Percentiles rank a stretch among this genome's conserved stretches.
phyloP scores from a whole-genome alignment of 1,140 invertebrate genomes.

The Eulimnadia texana region DNA sequence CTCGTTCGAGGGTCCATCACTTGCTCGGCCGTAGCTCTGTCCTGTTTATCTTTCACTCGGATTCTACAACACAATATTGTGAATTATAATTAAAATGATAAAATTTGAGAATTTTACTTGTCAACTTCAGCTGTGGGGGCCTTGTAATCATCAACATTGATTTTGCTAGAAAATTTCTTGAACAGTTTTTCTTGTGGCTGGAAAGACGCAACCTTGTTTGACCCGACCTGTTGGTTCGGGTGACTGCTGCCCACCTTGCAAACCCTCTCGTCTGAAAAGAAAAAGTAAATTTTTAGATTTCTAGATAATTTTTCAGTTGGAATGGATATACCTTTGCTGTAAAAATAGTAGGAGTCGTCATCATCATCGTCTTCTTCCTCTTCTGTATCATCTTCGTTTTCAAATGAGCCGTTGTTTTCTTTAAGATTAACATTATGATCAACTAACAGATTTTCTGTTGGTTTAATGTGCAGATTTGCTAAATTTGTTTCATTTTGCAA shows the following conservation, averaged over 20 bases:
- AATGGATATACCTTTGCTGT: background rate
- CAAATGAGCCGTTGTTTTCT: background rate
- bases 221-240: constrained; percentile 10
- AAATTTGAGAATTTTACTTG: constrained; percentile 24
- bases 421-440: background rate
- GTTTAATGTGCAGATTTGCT: background rate
- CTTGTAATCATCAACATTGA: constrained; percentile 72
- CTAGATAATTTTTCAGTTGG: background rate
- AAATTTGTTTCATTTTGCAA: background rate
- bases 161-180: constrained; percentile 60
- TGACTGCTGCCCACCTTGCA: constrained; percentile 16
- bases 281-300: constrained; percentile 26
- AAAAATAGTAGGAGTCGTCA: constrained; percentile 21
- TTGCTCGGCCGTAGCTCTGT: constrained; percentile 89
- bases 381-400: background rate
- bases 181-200: constrained; percentile 69
- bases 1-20: constrained; percentile 89
- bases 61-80: constrained; percentile 32
- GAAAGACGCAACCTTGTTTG: constrained; percentile 46
- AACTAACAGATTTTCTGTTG: background rate
- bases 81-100: constrained; percentile 17
- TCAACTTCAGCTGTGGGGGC: constrained; percentile 45
- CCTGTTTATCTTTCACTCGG: constrained; percentile 79
- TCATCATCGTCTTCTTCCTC: constrained; percentile 20
- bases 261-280: constrained; percentile 10